Evolutionary conservation across 2,888 invertebrate species (phyloP).

Genomic region (Iphiclides podalirius): DNA sequence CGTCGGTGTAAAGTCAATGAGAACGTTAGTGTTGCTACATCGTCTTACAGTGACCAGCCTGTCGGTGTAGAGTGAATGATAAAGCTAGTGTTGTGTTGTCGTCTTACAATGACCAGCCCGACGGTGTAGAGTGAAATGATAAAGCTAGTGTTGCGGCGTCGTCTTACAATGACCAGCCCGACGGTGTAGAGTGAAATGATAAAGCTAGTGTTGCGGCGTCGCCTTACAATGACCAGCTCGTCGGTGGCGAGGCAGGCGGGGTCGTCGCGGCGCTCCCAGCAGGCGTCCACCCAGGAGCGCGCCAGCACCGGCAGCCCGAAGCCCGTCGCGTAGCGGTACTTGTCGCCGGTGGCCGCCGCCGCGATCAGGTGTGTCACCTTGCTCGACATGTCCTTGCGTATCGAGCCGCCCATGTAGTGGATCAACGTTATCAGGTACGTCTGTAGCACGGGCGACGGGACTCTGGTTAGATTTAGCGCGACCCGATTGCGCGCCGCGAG

Average conservation of each 20-base stretch:
- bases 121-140: too few relatives aligned
- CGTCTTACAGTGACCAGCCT: too few relatives aligned
- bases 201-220: too few relatives aligned
- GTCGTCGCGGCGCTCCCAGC: constrained; percentile 91
- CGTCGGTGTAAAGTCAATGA: too few relatives aligned
- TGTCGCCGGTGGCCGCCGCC: constrained; percentile 92
- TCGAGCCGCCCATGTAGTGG: constrained; percentile 98
- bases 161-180: too few relatives aligned
- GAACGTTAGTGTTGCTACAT: too few relatives aligned
- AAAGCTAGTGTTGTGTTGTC: too few relatives aligned
- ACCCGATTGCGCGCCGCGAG: neutral
- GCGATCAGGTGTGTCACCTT: constrained; percentile 97
- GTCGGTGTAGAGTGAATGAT: too few relatives aligned
- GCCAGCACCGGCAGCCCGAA: constrained; percentile 94
- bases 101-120: too few relatives aligned
- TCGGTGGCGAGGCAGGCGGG: constrained; percentile 85
- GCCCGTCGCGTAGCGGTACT: constrained; percentile 95
- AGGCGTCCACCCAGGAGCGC: constrained; percentile 91
- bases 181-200: too few relatives aligned
- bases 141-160: too few relatives aligned
- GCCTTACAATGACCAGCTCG: constrained; percentile 83
- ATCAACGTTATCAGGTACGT: constrained; percentile 92
- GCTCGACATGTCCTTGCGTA: constrained; percentile 92
- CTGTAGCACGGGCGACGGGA: constrained; percentile 72
- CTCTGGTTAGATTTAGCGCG: neutral